These are phyloP conservation scores for Fulica atra DNA, from an alignment of 2,113 vertebrate species.

Conservation along the genomic window DNA sequence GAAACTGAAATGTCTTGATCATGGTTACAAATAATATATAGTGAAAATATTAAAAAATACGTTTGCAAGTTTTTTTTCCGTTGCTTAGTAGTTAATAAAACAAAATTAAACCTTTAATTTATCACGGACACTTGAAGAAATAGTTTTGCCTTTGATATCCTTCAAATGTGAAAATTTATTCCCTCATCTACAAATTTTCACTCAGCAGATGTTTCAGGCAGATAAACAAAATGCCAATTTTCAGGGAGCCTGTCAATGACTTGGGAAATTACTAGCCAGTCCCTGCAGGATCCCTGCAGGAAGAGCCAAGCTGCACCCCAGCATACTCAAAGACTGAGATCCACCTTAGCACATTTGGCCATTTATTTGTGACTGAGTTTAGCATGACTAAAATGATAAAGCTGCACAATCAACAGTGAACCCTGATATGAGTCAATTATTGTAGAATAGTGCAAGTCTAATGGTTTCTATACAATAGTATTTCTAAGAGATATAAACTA, in stretches of 20 bases:
- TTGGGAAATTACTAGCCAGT: background rate
- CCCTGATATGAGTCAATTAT: background rate
- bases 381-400: background rate
- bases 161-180: background rate
- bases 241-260: background rate
- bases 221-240: background rate
- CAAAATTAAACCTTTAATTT: background rate
- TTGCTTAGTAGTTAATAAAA: background rate
- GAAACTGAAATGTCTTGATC: conserved; percentile 39
- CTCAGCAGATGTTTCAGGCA: background rate
- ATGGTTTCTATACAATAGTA: background rate
- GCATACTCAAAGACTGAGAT: background rate
- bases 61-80: background rate
- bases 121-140: background rate
- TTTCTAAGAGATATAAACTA: background rate
- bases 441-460: background rate
- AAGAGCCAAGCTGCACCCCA: background rate
- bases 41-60: background rate
- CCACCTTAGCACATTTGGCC: background rate
- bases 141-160: background rate
- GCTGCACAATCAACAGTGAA: background rate
- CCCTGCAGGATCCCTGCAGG: background rate
- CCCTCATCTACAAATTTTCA: background rate
- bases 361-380: background rate
- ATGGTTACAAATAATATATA: background rate